These are phyloP conservation scores for Platycercus adscitus DNA, from an alignment of 2,113 vertebrate genomes.

Conservation along the genomic window DNA sequence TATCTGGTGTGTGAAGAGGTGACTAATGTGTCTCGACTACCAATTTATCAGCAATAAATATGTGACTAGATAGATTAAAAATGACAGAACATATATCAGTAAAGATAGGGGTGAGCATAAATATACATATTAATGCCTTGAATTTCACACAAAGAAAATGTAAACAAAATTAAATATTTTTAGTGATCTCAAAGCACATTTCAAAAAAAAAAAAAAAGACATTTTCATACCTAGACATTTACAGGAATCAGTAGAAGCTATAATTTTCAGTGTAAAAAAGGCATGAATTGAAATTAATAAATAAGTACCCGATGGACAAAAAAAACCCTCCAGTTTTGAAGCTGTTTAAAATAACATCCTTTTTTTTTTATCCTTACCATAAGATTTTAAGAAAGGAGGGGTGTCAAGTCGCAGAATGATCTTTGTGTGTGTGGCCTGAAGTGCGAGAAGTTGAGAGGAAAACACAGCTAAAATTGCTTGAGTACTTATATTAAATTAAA, in stretches of 20 bases:
- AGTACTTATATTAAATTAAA: slow-evolving; percentile 52
- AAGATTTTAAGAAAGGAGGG: slow-evolving; percentile 27
- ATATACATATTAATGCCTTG: not conserved
- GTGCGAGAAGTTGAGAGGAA: slow-evolving; percentile 29
- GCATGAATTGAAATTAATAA: slow-evolving; percentile 23
- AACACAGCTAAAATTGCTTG: slow-evolving; percentile 54
- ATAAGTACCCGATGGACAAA: slow-evolving; percentile 12
- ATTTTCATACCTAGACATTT: slow-evolving; percentile 4
- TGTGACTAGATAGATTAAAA: not conserved
- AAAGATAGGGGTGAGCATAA: not conserved
- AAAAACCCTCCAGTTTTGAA: slow-evolving; percentile 19
- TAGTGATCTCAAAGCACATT: not conserved
- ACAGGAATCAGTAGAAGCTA: slow-evolving; percentile 33
- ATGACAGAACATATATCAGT: not conserved
- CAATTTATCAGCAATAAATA: not conserved
- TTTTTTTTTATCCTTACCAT: not conserved
- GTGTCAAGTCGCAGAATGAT: slow-evolving; percentile 30
- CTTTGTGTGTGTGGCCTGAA: slow-evolving; percentile 53
- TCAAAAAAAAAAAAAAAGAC: not conserved
- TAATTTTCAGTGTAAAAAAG: slow-evolving; percentile 63
- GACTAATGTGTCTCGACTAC: not conserved
- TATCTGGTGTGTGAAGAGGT: not conserved
- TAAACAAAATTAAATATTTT: slow-evolving; percentile 9
- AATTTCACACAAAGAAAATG: not conserved
- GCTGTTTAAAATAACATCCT: slow-evolving; percentile 51